Conservation (phyloP, 1,140 invertebrate genomes). For the Formica exsecta region DNA sequence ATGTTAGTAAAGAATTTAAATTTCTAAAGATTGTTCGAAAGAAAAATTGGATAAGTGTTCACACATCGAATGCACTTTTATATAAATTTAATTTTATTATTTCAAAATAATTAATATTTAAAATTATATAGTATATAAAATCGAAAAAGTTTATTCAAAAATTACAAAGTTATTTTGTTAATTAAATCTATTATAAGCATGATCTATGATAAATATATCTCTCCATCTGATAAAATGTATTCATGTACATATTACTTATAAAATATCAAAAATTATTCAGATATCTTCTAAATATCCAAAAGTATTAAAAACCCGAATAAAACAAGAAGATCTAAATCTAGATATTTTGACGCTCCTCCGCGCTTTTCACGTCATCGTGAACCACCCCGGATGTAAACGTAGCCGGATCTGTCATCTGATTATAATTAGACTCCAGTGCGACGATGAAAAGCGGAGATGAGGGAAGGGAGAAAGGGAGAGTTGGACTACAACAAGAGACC, state of each 20-base stretch:
- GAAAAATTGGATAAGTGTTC: not conserved
- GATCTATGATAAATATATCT: too few species aligned
- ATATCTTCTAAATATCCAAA: too few species aligned
- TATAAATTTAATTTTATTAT: not conserved
- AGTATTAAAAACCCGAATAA: not conserved
- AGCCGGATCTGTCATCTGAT: constrained; percentile 56
- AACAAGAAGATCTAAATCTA: not conserved
- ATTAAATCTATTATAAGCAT: too few species aligned
- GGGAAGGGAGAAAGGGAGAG: not conserved
- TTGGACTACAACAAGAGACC: constrained; percentile 43
- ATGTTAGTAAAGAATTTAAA: not conserved
- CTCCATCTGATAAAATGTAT: too few species aligned
- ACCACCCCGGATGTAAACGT: constrained; percentile 11
- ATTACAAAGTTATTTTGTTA: too few species aligned
- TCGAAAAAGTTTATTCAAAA: not conserved
- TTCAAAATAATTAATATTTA: not conserved
- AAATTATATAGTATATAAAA: not conserved
- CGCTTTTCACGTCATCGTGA: constrained; percentile 31
- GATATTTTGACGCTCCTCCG: not conserved
- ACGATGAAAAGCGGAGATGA: not conserved
- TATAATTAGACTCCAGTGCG: constrained; percentile 66
- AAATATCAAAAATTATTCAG: not conserved
- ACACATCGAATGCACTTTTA: not conserved
- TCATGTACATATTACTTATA: not conserved
- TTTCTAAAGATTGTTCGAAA: not conserved